Percentiles rank a stretch among this genome's conserved stretches.
Conservation (phyloP, 2,888 invertebrate species). For the Yponomeuta malinellus region DNA sequence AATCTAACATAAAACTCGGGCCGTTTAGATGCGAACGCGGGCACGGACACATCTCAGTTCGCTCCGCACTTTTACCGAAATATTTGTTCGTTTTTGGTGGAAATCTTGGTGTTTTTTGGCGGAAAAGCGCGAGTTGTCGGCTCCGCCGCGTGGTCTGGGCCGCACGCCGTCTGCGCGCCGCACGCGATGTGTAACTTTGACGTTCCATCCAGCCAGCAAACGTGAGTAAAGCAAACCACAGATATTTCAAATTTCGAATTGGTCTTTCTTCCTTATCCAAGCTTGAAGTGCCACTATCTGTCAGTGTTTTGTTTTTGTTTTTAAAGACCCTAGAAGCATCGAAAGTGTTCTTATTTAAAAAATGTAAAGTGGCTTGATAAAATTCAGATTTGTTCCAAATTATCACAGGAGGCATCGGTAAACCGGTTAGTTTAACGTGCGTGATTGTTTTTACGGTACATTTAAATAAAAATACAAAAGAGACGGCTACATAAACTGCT, state of each 20-base stretch:
- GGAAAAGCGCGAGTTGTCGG: conserved; percentile 51
- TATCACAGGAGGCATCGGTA: not conserved
- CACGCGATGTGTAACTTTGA: conserved; percentile 50
- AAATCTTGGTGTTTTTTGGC: conserved; percentile 59
- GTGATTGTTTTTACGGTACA: not conserved
- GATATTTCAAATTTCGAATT: conserved; percentile 29
- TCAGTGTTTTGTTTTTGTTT: not conserved
- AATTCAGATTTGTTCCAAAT: not conserved
- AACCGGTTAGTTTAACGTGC: conserved; percentile 1
- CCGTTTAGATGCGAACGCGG: conserved; percentile 77
- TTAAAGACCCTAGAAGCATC: not conserved
- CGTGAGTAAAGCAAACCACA: conserved; percentile 53
- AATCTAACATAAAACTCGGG: conserved; percentile 77
- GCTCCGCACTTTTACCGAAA: conserved; percentile 76
- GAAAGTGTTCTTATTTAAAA: not conserved
- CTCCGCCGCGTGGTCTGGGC: conserved; percentile 47
- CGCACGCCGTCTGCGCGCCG: conserved; percentile 46
- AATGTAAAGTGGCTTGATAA: conserved; percentile 5
- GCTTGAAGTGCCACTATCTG: not conserved
- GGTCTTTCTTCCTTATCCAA: not conserved
- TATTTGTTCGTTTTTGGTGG: conserved; percentile 64
- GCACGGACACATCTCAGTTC: conserved; percentile 73
- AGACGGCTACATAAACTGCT: too few species aligned
- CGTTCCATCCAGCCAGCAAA: conserved; percentile 45
- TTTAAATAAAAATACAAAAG: not conserved